A percentile compares a stretch with the other conserved stretches of the same genome.
Evolutionary conservation across 2,797 vertebrate genomes (phyloP).

Genomic region (Oophaga sylvatica): DNA sequence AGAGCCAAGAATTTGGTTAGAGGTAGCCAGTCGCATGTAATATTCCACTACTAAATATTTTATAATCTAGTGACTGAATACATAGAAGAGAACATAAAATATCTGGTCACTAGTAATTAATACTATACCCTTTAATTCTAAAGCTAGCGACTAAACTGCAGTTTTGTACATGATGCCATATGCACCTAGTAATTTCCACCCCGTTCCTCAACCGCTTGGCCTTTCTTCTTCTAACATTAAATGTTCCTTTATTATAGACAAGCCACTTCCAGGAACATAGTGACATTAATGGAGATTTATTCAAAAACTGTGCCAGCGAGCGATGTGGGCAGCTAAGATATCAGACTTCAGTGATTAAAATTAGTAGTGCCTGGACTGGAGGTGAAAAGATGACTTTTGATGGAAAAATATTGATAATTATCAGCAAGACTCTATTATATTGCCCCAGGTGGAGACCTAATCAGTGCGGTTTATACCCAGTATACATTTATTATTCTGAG

Average conservation of each 20-base stretch:
- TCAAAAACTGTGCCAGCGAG: slow-evolving; percentile 29
- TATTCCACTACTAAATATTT: background rate
- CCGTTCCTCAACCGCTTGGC: background rate
- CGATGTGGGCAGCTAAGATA: slow-evolving; percentile 25
- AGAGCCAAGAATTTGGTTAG: background rate
- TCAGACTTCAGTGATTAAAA: slow-evolving; percentile 40
- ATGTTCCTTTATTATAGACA: slow-evolving; percentile 35
- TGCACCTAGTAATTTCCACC: background rate
- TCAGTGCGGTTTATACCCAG: background rate
- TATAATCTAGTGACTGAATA: background rate
- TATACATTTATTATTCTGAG: background rate
- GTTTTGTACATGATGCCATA: slow-evolving; percentile 7
- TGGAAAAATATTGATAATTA: slow-evolving; percentile 31
- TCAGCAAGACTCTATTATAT: slow-evolving; percentile 38
- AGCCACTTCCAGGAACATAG: slow-evolving; percentile 40
- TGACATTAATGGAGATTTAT: slow-evolving; percentile 52
- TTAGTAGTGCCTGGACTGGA: slow-evolving; percentile 21
- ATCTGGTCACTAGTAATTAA: slow-evolving; percentile 1
- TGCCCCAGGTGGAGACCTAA: background rate
- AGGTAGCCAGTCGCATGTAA: background rate
- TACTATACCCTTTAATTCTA: background rate
- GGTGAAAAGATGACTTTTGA: slow-evolving; percentile 34
- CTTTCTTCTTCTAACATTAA: slow-evolving; percentile 29
- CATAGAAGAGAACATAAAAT: background rate
- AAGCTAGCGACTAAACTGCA: background rate